Evolutionary conservation across 2,888 invertebrate species (phyloP), one percentile per base, ranked within the genome.

Genomic region (Caenorhabditis wallacei): DNA sequence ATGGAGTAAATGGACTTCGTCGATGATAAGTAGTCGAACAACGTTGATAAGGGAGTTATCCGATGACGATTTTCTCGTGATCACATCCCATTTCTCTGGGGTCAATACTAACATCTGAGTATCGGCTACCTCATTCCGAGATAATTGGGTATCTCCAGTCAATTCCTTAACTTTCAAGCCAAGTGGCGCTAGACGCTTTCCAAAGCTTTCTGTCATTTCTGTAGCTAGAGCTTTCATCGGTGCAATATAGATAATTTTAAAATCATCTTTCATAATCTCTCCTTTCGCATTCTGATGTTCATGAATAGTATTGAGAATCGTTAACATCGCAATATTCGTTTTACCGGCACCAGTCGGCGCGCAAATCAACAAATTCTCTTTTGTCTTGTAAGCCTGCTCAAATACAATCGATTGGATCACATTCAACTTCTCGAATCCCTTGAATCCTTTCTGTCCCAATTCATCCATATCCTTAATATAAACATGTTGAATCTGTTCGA

Each of bases 1-100:
- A 92, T 99, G 98, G 61, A 99, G 93, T 37, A 99, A 94, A 93
- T 98, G 98, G 0, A 98, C 97, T 71, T 99, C 98, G 92, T 98
- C 98, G 86, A 97, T 96, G 89, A 99, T 99, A 7, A 99, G 93
- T 26, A 99, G 94, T 89, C 96, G 95, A 0, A 99, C 97, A 72
- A 97, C 94, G 86, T 95, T 95, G 0, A 96, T 95, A 43, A 98
- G 93, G 66, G 96, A 95, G 5, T 96, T 95, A 92, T 97, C 97
- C 8, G 96, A 95, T 94, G 92, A 93, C 61, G 93, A 92, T 90
- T 99, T 99, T 86, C 99, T 94, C 0, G 98, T 98, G 1, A 99
- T 97, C 7, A 99, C 97, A 92, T 99, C 99, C 98, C 99, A 99
- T 92, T 99, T 99, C 93, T 99, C 99, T 0, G 99, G 99, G 0